Base-by-base conservation (phyloP, 2,113 vertebrate genomes). In the Myiagra hebetior region DNA sequence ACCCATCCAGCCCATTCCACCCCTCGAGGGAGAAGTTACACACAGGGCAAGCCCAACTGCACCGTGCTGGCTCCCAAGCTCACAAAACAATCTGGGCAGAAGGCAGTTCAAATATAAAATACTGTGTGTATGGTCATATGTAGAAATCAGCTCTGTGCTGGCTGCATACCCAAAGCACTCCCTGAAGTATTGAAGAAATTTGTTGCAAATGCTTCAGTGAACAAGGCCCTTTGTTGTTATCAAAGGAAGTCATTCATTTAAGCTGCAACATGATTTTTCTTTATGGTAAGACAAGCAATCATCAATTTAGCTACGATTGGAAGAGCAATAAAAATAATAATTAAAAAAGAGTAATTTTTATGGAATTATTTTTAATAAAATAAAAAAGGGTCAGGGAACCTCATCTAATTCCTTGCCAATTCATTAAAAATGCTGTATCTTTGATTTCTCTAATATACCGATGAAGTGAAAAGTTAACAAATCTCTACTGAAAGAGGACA, bases 371-470 rank as follows among this genome's bases (percentile, higher is more conserved):
- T 49, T 79, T 74, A n/a, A 2, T 2, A 13, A 92, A 89, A 35
- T 21, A 60, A 72, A 55, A 69, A 76, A 62, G 12, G 7, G 24
- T 46, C 57, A 69, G 35, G 13, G 41, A 91, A 75, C 44, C 18
- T 74, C 5, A 3, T 87, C 46, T 68, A 39, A 78, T 89, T 90
- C 85, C 21, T 67, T 50, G 37, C n/a, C 68, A 69, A 49, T 83
- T 92, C 41, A 72, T 65, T 26, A 49, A 49, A 93, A 79, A 85
- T 81, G 5, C 50, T 65, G 63, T 53, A 68, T 50, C 31, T 90
- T 92, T 94, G 47, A 79, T 93, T 96, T 96, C 78, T 89, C 55
- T 80, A 79, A 73, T 26, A 65, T 14, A 77, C 12, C 53, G 84
- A 39, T 10, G 15, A 95, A 47, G 41, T 52, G 35, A 94, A 74